phyloP scores from a whole-genome alignment of 2,113 vertebrate genomes.

The rabbit (Oryctolagus cuniculus) region mOryCun1.1 NC_091438.1:138344501-138345000 shows the following conservation, averaged over 20 bases:
- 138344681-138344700: neutral
- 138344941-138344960: neutral
- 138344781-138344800: constrained; percentile 65
- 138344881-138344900: constrained; percentile 48
- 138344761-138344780: neutral
- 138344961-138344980: neutral
- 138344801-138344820: constrained; percentile 16
- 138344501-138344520: rapidly evolving
- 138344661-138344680: constrained; percentile 18
- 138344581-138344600: neutral
- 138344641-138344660: constrained; percentile 36
- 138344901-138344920: constrained; percentile 2
- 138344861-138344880: neutral
- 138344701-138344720: constrained; percentile 38
- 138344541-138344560: neutral
- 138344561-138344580: neutral
- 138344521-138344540: neutral
- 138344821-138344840: constrained; percentile 14
- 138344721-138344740: constrained; percentile 50
- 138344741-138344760: constrained; percentile 46
- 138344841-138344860: neutral
- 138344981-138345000: neutral
- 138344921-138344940: neutral
- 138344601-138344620: neutral
- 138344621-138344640: neutral